These are phyloP conservation scores for Luehdorfia chinensis DNA, from an alignment of 1,140 invertebrate species.

Conservation along the genomic window DNA sequence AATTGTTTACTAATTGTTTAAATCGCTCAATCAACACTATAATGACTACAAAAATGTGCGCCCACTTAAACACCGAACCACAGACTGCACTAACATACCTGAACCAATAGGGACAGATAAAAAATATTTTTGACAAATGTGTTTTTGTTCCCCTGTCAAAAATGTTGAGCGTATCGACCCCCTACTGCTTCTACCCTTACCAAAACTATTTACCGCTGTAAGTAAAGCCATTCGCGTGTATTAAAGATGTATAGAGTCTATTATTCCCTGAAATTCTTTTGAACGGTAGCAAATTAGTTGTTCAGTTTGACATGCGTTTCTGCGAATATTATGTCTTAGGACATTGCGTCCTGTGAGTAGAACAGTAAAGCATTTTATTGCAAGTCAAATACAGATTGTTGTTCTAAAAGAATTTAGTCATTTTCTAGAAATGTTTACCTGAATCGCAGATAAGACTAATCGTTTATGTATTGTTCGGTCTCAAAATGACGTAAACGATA, in stretches of 20 bases:
- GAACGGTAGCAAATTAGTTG: slow-evolving; percentile 10
- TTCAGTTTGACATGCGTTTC: slow-evolving; percentile 11
- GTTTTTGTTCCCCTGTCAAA: slow-evolving; percentile 43
- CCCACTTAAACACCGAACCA: slow-evolving; percentile 26
- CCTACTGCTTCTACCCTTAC: slow-evolving; percentile 22
- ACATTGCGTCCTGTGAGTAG: slow-evolving; percentile 20
- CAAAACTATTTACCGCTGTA: slow-evolving; percentile 12
- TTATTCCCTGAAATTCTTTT: background rate
- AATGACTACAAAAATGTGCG: slow-evolving; percentile 19
- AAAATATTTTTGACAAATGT: slow-evolving; percentile 47
- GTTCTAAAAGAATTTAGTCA: slow-evolving; percentile 48
- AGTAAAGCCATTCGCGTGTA: background rate
- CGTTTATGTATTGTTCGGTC: slow-evolving; percentile 62
- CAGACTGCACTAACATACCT: slow-evolving; percentile 26
- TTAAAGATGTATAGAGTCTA: slow-evolving; percentile 1
- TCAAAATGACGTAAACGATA: slow-evolving; percentile 52
- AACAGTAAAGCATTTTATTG: no score
- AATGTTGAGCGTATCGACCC: slow-evolving; percentile 28
- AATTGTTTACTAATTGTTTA: no score
- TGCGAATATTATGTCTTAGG: background rate
- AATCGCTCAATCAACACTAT: no score
- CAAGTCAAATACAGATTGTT: slow-evolving; percentile 21
- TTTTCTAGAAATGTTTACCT: slow-evolving; percentile 62
- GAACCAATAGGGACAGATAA: slow-evolving; percentile 39
- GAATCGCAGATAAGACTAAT: slow-evolving; percentile 61